phyloP scores from a whole-genome alignment of 2,797 vertebrate species.

The Pteronotus mesoamericanus region DNA sequence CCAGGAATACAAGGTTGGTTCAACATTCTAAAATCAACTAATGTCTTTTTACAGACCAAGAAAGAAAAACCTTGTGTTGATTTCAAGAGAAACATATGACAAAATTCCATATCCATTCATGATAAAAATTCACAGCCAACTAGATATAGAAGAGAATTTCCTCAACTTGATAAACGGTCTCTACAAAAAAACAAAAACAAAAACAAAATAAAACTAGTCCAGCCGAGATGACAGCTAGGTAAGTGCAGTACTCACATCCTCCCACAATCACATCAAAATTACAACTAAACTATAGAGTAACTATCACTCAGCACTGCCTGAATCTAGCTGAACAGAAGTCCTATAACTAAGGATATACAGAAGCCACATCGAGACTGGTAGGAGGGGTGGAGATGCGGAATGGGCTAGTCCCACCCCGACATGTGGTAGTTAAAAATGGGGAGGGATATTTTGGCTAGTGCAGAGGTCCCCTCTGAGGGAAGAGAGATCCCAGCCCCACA shows the following conservation, averaged over 20 bases:
- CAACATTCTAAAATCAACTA: constrained; percentile 29
- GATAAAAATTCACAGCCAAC: constrained; percentile 10
- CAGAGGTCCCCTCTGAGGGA: background rate
- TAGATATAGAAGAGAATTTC: background rate
- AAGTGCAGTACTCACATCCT: background rate
- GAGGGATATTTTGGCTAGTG: background rate
- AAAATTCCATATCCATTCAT: background rate
- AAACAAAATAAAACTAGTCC: background rate
- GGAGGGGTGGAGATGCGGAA: background rate
- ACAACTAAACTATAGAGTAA: background rate
- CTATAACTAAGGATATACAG: no score
- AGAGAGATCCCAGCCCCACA: background rate
- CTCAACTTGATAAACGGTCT: background rate
- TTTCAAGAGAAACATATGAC: no score
- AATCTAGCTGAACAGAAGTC: no score
- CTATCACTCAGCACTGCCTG: background rate
- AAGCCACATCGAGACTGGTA: background rate
- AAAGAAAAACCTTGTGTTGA: no score
- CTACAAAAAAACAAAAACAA: background rate
- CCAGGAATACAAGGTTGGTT: background rate
- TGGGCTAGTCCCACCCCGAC: no score
- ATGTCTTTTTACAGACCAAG: no score
- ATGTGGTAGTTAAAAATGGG: background rate
- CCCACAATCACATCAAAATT: background rate
- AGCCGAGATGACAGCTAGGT: background rate